Conservation (phyloP, 2,113 vertebrate species). For the Notiomystis cincta region DNA sequence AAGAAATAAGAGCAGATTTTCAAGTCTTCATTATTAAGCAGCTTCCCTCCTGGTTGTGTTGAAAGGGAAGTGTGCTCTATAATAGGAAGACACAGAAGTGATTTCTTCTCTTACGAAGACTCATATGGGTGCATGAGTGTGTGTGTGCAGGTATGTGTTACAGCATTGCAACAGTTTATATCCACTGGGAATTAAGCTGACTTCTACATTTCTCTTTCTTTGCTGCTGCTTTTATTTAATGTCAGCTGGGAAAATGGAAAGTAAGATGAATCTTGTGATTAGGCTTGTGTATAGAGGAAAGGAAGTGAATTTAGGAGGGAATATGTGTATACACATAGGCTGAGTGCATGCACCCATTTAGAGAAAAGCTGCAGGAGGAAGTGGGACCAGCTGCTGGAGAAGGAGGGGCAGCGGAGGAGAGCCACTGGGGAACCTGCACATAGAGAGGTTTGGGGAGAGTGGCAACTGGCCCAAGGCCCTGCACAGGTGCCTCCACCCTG, state of each 20-base stretch:
- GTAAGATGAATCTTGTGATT: background rate
- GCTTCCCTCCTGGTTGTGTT: background rate
- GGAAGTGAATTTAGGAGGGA: background rate
- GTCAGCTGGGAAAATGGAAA: background rate
- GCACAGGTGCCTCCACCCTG: background rate
- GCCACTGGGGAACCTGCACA: fast-evolving
- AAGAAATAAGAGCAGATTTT: slow-evolving; percentile 22
- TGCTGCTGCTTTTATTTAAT: background rate
- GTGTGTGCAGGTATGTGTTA: background rate
- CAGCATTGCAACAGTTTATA: background rate
- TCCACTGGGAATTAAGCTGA: background rate
- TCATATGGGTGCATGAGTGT: background rate
- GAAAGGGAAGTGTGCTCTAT: background rate
- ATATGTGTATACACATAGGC: background rate
- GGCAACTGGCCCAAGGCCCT: background rate
- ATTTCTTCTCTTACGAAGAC: background rate
- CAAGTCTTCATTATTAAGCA: background rate
- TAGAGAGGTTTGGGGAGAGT: background rate
- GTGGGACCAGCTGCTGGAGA: background rate
- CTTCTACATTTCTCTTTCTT: background rate
- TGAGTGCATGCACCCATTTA: background rate
- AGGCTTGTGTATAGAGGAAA: background rate
- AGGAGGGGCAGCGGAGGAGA: background rate
- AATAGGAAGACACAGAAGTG: background rate
- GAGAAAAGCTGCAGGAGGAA: background rate